Conservation (phyloP, 2,888 invertebrate species). For the Tricholauxania praeusta region DNA sequence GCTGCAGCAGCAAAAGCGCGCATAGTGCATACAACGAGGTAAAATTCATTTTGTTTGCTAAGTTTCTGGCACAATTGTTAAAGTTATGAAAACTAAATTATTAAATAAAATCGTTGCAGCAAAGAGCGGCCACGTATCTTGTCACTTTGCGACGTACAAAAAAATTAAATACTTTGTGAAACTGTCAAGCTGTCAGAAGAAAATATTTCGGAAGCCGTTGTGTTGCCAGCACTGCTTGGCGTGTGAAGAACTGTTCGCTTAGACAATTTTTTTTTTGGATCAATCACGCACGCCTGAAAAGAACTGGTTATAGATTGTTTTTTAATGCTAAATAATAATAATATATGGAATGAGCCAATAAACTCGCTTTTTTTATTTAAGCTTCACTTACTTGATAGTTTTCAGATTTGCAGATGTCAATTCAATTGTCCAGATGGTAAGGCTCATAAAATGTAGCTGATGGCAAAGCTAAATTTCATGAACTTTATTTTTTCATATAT, state of each 20-base stretch:
- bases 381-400: too few relatives aligned
- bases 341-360: too few relatives aligned
- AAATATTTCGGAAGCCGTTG: neutral
- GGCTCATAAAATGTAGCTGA: too few relatives aligned
- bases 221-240: neutral
- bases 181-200: neutral
- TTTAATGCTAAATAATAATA: too few relatives aligned
- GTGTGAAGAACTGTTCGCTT: neutral
- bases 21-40: constrained; percentile 48
- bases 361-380: too few relatives aligned
- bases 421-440: too few relatives aligned
- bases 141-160: constrained; percentile 29
- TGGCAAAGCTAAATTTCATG: too few relatives aligned
- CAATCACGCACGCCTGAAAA: too few relatives aligned
- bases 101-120: constrained; percentile 20
- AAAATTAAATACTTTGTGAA: neutral
- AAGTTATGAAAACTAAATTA: neutral
- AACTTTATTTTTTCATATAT: too few relatives aligned
- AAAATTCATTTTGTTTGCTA: constrained; percentile 46
- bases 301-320: too few relatives aligned
- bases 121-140: constrained; percentile 48
- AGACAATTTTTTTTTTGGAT: too few relatives aligned
- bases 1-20: constrained; percentile 50
- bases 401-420: too few relatives aligned
- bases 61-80: constrained; percentile 21